Conservation (phyloP, 2,888 invertebrate genomes). For the Stenolophus ochropezus region DNA sequence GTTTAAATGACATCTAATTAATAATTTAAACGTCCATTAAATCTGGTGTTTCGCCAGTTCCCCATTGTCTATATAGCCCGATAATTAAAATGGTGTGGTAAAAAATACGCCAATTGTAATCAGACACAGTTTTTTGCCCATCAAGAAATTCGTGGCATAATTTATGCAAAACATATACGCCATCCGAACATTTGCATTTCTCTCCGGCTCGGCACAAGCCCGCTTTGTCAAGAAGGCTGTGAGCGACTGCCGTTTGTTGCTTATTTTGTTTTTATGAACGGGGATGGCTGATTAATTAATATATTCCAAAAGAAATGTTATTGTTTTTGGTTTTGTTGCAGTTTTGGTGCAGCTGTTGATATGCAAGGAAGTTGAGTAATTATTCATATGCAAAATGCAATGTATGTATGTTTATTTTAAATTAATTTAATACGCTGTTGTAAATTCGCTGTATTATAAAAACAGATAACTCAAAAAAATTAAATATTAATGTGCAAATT, state of each 20-base stretch:
- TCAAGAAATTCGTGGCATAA: slow-evolving; percentile 50
- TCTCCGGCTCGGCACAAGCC: slow-evolving; percentile 4
- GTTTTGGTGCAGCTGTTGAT: slow-evolving; percentile 6
- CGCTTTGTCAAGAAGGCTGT: slow-evolving; percentile 9
- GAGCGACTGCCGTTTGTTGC: slow-evolving; percentile 45
- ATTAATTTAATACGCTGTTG: background rate
- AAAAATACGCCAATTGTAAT: slow-evolving; percentile 52
- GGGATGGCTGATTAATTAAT: slow-evolving; percentile 50
- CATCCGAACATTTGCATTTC: slow-evolving; percentile 53
- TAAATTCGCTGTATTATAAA: too few species aligned
- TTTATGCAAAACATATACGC: slow-evolving; percentile 57
- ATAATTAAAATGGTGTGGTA: slow-evolving; percentile 49
- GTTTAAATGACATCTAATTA: slow-evolving; percentile 54
- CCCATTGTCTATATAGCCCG: slow-evolving; percentile 52
- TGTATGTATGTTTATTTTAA: background rate
- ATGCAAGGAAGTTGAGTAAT: background rate
- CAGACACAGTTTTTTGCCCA: slow-evolving; percentile 41
- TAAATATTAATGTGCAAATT: too few species aligned
- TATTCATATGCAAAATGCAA: background rate
- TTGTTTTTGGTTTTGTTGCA: slow-evolving; percentile 33
- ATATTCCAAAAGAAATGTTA: slow-evolving; percentile 51
- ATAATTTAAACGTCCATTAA: slow-evolving; percentile 54
- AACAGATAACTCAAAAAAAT: too few species aligned
- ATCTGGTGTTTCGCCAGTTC: slow-evolving; percentile 38
- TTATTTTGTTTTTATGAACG: slow-evolving; percentile 43